These are phyloP conservation scores for Eospalax fontanierii DNA, from an alignment of 2,797 vertebrate species.

Conservation along the genomic window DNA sequence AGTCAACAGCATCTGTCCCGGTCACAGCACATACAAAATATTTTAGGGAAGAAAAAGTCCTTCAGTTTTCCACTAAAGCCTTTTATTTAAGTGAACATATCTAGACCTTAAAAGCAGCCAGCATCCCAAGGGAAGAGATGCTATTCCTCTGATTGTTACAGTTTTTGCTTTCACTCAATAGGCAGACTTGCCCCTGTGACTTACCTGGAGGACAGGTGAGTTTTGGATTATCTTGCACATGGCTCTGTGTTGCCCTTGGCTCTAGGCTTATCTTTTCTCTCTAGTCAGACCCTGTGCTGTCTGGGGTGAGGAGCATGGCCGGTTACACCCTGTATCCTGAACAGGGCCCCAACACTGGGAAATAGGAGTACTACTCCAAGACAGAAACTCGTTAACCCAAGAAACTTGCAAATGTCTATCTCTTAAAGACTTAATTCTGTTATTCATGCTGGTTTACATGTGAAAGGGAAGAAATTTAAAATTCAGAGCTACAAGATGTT, in stretches of 20 bases:
- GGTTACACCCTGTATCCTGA: background rate
- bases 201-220: background rate
- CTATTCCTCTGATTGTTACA: slow-evolving; percentile 9
- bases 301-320: background rate
- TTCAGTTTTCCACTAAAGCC: background rate
- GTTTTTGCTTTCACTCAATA: slow-evolving; percentile 21
- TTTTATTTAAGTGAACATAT: slow-evolving; percentile 40
- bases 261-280: background rate
- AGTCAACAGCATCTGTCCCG: background rate
- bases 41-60: background rate
- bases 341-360: background rate
- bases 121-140: background rate
- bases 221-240: background rate
- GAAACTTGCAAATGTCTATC: background rate
- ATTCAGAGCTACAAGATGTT: background rate
- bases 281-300: background rate
- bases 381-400: background rate
- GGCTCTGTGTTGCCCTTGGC: background rate
- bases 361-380: background rate
- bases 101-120: slow-evolving; percentile 34
- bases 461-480: slow-evolving; percentile 28
- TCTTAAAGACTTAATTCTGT: slow-evolving; percentile 2
- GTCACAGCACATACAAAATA: slow-evolving; percentile 45
- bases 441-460: background rate
- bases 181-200: background rate